Base-by-base conservation (phyloP, 2,113 vertebrate species). In the Eulacestoma nigropectus region DNA sequence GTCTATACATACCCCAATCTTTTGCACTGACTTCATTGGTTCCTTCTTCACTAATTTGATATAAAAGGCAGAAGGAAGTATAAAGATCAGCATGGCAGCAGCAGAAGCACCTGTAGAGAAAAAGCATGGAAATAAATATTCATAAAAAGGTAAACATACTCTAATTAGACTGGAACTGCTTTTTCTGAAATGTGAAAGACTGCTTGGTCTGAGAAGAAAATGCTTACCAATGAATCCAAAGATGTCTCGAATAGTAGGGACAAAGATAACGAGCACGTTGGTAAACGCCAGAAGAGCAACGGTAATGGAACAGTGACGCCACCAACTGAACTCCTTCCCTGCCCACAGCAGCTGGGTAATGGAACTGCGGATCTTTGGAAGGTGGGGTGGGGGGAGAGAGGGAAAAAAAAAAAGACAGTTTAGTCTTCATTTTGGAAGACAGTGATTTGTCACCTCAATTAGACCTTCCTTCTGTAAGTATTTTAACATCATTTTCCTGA, bases 31-130 rank as follows among this genome's bases (percentile, higher is more conserved):
- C 68, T 98, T 99, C 98, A 99, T 98, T 26, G 99, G 84, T 86
- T 99, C 99, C 82, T 99, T 99, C 98, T 99, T 99, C 87, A 99
- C 99, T 80, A 99, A 98, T 92, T 98, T 99, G 95, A 99, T 98
- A 96, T 99, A 99, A 97, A 99, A 99, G 64, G 99, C 99, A 60
- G 99, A 99, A 16, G 99, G 99, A 74, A 99, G 98, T 96, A 99
- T 99, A 95, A 99, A 99, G 93, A 99, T 99, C 96, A 99, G 97
- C 99, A 99, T 99, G 22, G 99, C 98, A 65, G 99, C 99, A 6
- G 99, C 99, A 95, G 99, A 99, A 22, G 99, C 98, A 87, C 99
- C 99, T 99, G 85, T 6, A 72, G 63, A 83, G 50, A 65, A 75
- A 91, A 63, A 94, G 7, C 32, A 60, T 2, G 80, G 30, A 63